Conservation (phyloP, 2,113 vertebrate genomes). For the Taurulus bubalis region DNA sequence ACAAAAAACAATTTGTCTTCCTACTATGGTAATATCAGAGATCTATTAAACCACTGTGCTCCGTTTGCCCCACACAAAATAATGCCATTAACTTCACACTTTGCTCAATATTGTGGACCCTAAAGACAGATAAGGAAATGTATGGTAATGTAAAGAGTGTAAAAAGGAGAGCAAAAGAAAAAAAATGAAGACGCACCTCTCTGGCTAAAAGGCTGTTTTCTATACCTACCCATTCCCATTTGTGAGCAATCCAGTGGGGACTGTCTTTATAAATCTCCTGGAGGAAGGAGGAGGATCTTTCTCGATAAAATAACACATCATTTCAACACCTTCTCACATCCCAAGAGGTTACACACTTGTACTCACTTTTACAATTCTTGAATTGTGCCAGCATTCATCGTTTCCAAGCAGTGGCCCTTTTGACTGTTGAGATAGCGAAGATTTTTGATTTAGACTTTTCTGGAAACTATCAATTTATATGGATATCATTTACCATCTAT, state of each 20-base stretch:
- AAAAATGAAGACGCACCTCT: constrained; percentile 10
- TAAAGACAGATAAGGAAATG: constrained; percentile 5
- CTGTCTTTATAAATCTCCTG: constrained; percentile 33
- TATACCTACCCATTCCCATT: constrained; percentile 25
- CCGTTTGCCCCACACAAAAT: neutral
- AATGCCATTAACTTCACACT: constrained; percentile 12
- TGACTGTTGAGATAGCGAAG: neutral
- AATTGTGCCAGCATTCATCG: neutral
- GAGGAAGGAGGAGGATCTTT: constrained; percentile 22
- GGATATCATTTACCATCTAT: neutral
- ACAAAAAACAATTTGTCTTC: neutral
- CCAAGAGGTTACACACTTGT: constrained; percentile 22
- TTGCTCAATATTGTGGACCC: neutral
- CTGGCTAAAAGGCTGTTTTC: constrained; percentile 26
- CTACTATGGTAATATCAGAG: constrained; percentile 4
- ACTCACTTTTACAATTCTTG: constrained; percentile 7
- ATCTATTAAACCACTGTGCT: constrained; percentile 2
- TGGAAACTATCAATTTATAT: neutral
- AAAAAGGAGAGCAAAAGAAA: constrained; percentile 1
- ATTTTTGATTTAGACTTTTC: neutral
- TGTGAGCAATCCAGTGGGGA: constrained; percentile 20
- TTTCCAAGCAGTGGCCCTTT: neutral
- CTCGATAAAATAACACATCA: constrained; percentile 16
- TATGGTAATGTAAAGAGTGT: constrained; percentile 24
- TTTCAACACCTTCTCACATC: constrained; percentile 26